Conservation (phyloP, 2,113 vertebrate species). For the Peromyscus californicus region DNA sequence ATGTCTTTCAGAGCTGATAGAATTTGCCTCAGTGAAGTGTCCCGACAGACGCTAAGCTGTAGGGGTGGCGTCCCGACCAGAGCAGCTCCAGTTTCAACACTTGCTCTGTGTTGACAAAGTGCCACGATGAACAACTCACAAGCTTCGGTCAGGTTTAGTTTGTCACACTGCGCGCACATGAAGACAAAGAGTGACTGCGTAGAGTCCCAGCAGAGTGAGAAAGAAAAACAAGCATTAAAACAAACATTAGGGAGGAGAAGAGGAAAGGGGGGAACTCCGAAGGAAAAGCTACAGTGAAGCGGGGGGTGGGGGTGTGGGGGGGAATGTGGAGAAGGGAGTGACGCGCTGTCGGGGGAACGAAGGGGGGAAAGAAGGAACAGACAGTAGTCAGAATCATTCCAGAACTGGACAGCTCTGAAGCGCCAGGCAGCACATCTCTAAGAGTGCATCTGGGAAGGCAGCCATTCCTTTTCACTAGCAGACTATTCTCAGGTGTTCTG, state of each 20-base stretch:
- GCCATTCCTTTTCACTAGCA: constrained; percentile 55
- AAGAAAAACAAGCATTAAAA: constrained; percentile 23
- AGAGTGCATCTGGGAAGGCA: constrained; percentile 27
- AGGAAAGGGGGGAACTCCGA: background rate
- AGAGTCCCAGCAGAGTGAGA: constrained; percentile 2
- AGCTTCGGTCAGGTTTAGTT: constrained; percentile 41
- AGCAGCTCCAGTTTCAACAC: background rate
- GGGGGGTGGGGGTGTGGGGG: background rate
- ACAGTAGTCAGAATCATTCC: constrained; percentile 54
- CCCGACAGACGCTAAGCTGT: background rate
- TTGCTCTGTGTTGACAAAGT: constrained; percentile 1
- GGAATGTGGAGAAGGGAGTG: constrained; percentile 31
- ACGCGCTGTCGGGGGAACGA: background rate
- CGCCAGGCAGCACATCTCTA: constrained; percentile 41
- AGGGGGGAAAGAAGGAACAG: constrained; percentile 14
- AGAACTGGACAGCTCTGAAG: constrained; percentile 43
- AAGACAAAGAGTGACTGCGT: background rate
- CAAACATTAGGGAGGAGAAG: background rate
- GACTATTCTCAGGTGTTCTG: background rate
- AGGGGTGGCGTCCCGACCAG: background rate
- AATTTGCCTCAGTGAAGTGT: constrained; percentile 49
- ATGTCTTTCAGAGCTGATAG: constrained; percentile 24
- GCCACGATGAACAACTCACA: background rate
- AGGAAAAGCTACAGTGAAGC: constrained; percentile 49
- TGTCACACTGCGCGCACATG: background rate